Percentiles rank a stretch among this genome's conserved stretches.
Evolutionary conservation across 2,888 invertebrate species (phyloP).

Genomic region (Aporophyla lueneburgensis): DNA sequence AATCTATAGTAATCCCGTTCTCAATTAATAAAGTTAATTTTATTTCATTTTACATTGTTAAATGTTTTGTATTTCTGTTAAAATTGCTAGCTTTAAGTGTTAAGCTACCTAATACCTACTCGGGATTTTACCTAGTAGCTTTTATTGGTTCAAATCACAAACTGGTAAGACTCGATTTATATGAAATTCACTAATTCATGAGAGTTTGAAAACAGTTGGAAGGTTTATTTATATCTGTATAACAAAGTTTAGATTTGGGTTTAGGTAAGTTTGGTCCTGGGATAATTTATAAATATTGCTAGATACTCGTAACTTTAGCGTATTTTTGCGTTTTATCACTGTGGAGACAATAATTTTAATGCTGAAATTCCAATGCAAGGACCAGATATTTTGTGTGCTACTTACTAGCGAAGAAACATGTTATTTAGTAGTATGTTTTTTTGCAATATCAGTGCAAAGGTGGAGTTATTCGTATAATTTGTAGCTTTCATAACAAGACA

Average conservation of each 20-base stretch:
- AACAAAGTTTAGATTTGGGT: background rate
- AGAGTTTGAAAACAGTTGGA: background rate
- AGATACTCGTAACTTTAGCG: no score
- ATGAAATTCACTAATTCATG: constrained; percentile 3
- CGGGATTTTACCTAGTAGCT: background rate
- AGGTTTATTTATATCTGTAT: background rate
- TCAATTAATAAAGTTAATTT: constrained; percentile 7
- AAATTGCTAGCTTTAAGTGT: background rate
- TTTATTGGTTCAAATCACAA: background rate
- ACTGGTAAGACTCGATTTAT: constrained; percentile 4
- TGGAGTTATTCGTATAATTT: no score
- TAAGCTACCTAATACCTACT: constrained; percentile 20
- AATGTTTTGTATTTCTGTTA: background rate
- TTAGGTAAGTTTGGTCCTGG: background rate
- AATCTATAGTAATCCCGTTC: background rate
- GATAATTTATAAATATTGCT: background rate
- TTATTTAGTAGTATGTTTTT: no score
- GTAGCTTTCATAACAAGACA: no score
- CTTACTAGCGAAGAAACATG: no score
- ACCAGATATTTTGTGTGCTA: no score
- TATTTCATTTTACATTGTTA: constrained; percentile 3
- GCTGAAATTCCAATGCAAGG: no score
- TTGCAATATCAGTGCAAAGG: no score
- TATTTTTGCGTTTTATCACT: background rate
- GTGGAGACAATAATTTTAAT: no score